phyloP scores from a whole-genome alignment of 1,140 invertebrate genomes.

The Penaeus chinensis region DNA sequence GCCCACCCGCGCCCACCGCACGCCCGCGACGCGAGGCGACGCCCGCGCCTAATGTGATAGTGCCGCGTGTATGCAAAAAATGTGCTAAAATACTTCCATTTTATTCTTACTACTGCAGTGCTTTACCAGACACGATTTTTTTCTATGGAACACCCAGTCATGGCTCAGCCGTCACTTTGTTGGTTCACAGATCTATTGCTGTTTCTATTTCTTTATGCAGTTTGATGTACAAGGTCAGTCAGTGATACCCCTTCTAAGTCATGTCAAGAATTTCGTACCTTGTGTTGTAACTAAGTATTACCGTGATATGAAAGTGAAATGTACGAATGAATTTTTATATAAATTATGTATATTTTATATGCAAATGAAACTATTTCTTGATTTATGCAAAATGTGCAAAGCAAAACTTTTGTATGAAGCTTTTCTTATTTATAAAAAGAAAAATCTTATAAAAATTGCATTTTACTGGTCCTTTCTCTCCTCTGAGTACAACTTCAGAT shows the following conservation, averaged over 20 bases:
- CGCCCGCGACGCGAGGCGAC: neutral
- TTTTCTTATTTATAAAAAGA: constrained; percentile 54
- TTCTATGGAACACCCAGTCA: constrained; percentile 1
- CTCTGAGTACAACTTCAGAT: neutral
- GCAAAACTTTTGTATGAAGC: constrained; percentile 47
- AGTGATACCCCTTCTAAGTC: constrained; percentile 20
- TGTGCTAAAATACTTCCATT: constrained; percentile 39
- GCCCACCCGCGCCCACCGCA: constrained; percentile 14
- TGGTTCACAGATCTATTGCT: constrained; percentile 22
- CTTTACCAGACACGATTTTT: constrained; percentile 7
- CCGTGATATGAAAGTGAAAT: constrained; percentile 20
- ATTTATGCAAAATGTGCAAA: constrained; percentile 51
- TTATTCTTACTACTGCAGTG: constrained; percentile 28
- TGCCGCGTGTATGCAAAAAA: constrained; percentile 47
- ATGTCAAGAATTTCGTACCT: constrained; percentile 12
- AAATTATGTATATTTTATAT: constrained; percentile 56
- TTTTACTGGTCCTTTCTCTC: constrained; percentile 21
- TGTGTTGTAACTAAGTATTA: constrained; percentile 42
- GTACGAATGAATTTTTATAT: constrained; percentile 46
- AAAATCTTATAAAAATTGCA: neutral
- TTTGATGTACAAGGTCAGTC: constrained; percentile 48
- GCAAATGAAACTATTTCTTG: constrained; percentile 44
- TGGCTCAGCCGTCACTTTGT: neutral
- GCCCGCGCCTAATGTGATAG: constrained; percentile 37
- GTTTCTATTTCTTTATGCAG: constrained; percentile 42